Evolutionary conservation across 1,140 invertebrate genomes (phyloP).

Genomic region (Apis laboriosa): DNA sequence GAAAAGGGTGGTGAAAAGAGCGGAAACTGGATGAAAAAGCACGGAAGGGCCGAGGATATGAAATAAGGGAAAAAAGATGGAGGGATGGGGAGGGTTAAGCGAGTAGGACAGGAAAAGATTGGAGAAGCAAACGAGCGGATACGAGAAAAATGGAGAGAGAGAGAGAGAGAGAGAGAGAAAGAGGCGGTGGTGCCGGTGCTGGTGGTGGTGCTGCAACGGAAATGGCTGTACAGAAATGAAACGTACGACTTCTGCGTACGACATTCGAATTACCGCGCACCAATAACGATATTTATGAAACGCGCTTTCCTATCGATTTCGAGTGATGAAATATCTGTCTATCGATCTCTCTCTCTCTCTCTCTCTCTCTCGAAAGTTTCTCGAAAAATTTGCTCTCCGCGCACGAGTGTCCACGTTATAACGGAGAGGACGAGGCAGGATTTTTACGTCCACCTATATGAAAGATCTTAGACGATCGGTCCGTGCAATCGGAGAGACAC

Average conservation of each 20-base stretch:
- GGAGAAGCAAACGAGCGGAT: slow-evolving; percentile 45
- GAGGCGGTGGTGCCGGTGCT: slow-evolving; percentile 8
- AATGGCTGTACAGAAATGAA: slow-evolving; percentile 48
- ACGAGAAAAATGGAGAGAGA: slow-evolving; percentile 2
- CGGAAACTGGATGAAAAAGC: slow-evolving; percentile 39
- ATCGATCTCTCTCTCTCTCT: background rate
- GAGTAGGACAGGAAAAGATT: slow-evolving; percentile 17
- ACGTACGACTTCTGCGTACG: slow-evolving; percentile 64
- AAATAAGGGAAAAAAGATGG: slow-evolving; percentile 31
- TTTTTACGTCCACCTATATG: no score
- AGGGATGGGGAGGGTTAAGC: background rate
- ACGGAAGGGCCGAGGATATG: slow-evolving; percentile 40
- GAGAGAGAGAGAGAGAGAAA: slow-evolving; percentile 9
- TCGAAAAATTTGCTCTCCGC: background rate
- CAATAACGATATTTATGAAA: slow-evolving; percentile 69
- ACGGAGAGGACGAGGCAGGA: no score
- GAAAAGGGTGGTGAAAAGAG: slow-evolving; percentile 13
- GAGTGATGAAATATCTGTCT: slow-evolving; percentile 43
- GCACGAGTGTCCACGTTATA: background rate
- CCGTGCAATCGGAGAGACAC: no score
- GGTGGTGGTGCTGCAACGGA: slow-evolving; percentile 26
- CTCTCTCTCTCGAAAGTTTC: background rate
- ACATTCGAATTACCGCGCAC: slow-evolving; percentile 57
- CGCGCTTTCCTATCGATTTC: slow-evolving; percentile 28
- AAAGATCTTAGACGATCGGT: no score